Evolutionary conservation across 2,797 vertebrate genomes (phyloP).

Genomic region (Catostomus latipinnis): DNA sequence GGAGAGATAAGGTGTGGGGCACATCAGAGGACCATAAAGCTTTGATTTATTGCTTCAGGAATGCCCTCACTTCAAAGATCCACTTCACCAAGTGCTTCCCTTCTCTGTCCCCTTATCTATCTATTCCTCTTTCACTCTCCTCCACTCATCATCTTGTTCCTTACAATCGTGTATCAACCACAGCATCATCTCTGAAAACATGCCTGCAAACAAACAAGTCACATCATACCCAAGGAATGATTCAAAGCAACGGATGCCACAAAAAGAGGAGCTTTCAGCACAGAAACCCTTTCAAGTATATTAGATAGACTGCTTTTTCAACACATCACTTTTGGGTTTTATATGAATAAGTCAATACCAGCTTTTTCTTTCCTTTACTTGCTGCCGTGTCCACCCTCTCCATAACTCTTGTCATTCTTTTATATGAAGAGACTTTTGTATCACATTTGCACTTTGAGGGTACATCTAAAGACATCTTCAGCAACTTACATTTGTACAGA

Average conservation of each 20-base stretch:
- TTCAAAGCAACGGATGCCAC: background rate
- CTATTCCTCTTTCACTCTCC: background rate
- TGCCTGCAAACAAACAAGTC: constrained; percentile 28
- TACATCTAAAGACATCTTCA: constrained; percentile 29
- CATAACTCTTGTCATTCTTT: background rate
- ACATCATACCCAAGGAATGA: constrained; percentile 33
- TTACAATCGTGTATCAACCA: constrained; percentile 21
- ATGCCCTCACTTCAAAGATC: constrained; percentile 22
- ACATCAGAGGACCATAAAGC: background rate
- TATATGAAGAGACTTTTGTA: background rate
- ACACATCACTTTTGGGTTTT: background rate
- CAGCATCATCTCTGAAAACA: constrained; percentile 9
- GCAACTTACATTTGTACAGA: constrained; percentile 13
- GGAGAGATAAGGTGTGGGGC: background rate
- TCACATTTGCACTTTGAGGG: constrained; percentile 19
- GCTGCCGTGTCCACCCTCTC: background rate
- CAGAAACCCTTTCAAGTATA: constrained; percentile 22
- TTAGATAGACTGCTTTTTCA: constrained; percentile 27
- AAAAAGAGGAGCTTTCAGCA: constrained; percentile 10
- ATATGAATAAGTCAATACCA: background rate
- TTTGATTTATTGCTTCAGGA: constrained; percentile 22
- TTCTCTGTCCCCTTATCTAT: background rate
- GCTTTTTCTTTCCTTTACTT: background rate
- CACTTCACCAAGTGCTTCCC: constrained; percentile 15
- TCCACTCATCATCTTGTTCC: background rate